A percentile compares a stretch with the other conserved stretches of the same genome.
These are phyloP conservation scores for Enteromius trimaculatus DNA, from an alignment of 2,797 vertebrate genomes.

Conservation along the genomic window DNA sequence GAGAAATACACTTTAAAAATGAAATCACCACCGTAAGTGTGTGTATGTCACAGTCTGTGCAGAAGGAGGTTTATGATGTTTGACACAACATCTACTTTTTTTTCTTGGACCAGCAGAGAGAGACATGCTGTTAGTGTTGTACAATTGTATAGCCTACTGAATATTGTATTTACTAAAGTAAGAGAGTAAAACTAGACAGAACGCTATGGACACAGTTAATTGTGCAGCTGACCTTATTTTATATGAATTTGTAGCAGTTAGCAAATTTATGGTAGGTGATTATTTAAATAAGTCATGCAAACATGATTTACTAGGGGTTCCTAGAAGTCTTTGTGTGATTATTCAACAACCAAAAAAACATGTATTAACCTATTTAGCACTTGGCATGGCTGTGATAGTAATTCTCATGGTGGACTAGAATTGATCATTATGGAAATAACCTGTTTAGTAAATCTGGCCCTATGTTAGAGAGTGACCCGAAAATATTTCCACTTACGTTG, in stretches of 20 bases:
- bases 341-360: background rate
- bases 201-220: background rate
- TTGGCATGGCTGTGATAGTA: background rate
- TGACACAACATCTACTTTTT: background rate
- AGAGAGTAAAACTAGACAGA: background rate
- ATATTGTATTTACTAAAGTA: background rate
- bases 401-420: background rate
- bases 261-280: background rate
- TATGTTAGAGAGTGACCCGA: background rate
- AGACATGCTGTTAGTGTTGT: background rate
- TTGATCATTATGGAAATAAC: background rate
- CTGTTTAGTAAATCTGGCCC: background rate
- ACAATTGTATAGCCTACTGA: background rate
- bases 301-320: background rate
- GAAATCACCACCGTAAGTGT: background rate
- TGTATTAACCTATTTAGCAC: background rate
- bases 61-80: conserved; percentile 6
- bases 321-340: background rate
- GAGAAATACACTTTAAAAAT: conserved; percentile 20
- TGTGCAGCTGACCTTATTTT: background rate
- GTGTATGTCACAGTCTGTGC: background rate
- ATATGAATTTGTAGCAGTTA: background rate
- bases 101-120: background rate
- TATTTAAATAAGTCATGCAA: background rate
- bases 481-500: background rate